Conservation (phyloP, 2,113 vertebrate genomes). For the Otolemur garnettii region DNA sequence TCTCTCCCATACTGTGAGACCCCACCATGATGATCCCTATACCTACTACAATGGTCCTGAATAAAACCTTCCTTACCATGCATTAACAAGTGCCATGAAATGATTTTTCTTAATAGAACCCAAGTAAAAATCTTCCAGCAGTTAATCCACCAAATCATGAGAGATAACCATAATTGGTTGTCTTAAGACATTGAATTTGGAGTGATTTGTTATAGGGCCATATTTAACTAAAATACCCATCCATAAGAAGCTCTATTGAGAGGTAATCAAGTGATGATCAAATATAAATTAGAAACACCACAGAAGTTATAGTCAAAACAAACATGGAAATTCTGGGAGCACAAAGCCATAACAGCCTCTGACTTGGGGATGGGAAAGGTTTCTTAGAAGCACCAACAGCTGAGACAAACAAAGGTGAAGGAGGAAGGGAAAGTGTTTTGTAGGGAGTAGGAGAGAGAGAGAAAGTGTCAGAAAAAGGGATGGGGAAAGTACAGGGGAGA, state of each 20-base stretch:
- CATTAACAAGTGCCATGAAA: background rate
- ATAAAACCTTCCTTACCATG: background rate
- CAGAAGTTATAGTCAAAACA: background rate
- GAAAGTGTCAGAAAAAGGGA: background rate
- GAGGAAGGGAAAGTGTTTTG: background rate
- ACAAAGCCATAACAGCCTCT: background rate
- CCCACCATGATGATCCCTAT: background rate
- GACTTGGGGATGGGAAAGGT: background rate
- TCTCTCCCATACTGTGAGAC: background rate
- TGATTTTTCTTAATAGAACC: background rate
- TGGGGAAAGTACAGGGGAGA: background rate
- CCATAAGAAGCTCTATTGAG: background rate
- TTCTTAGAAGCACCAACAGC: background rate
- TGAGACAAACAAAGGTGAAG: background rate
- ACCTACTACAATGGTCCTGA: background rate
- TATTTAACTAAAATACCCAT: background rate
- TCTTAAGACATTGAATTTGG: background rate
- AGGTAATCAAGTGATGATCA: background rate
- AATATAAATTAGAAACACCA: background rate
- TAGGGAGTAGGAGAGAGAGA: fast-evolving
- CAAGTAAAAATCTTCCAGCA: background rate
- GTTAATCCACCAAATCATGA: background rate
- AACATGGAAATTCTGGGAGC: background rate
- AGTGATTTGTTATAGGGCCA: background rate
- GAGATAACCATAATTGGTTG: background rate